These are phyloP conservation scores for Metallyticus violacea DNA, from an alignment of 2,888 invertebrate genomes.

Conservation along the genomic window DNA sequence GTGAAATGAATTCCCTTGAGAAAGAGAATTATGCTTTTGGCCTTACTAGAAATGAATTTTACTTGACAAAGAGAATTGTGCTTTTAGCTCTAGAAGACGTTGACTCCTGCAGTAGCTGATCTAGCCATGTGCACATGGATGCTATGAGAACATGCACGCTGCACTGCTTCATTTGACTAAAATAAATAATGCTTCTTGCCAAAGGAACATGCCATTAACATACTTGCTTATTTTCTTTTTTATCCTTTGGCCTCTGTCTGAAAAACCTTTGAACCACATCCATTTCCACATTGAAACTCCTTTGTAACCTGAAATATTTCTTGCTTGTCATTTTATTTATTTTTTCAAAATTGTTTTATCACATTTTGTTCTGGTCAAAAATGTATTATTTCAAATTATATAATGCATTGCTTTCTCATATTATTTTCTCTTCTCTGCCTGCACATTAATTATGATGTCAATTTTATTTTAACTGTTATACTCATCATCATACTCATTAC, in stretches of 20 bases:
- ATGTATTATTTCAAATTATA: background rate
- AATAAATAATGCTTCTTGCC: background rate
- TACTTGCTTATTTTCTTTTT: slow-evolving; percentile 17
- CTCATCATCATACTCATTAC: background rate
- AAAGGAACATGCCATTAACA: background rate
- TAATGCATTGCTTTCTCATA: background rate
- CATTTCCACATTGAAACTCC: background rate
- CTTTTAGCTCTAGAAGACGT: background rate
- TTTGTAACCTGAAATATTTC: background rate
- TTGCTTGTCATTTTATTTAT: background rate
- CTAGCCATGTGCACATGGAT: background rate
- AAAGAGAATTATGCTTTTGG: background rate
- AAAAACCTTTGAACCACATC: background rate
- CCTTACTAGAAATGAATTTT: background rate
- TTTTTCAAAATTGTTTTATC: background rate
- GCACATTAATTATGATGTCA: background rate
- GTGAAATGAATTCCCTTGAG: background rate
- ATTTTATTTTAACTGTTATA: background rate
- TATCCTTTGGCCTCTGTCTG: background rate
- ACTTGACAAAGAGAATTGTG: background rate
- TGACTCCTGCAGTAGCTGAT: background rate
- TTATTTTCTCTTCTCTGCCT: background rate
- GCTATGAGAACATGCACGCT: background rate
- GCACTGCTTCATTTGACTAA: background rate
- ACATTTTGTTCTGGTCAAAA: background rate